Evolutionary conservation across 2,113 vertebrate genomes (phyloP).

Genomic region (Hystrix brachyura): DNA sequence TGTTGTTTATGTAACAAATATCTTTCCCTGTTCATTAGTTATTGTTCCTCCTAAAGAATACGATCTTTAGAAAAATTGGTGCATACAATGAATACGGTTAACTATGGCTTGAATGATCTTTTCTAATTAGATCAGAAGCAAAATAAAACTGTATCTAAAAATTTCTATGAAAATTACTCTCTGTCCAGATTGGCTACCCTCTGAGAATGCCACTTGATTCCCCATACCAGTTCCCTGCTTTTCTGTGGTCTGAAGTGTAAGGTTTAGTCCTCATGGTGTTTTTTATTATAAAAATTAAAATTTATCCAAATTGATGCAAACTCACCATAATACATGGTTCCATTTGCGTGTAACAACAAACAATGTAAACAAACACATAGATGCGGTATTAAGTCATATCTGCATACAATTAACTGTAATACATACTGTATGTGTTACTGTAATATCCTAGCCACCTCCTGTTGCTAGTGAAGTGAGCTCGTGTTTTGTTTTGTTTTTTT

Average conservation of each 20-base stretch:
- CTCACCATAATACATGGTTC: no score
- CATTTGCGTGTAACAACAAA: no score
- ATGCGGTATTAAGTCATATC: no score
- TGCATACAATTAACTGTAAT: no score
- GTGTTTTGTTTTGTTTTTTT: no score
- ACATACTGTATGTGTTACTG: no score
- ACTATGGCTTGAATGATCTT: not conserved
- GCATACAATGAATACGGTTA: not conserved
- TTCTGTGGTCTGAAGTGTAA: not conserved
- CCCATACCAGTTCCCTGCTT: not conserved
- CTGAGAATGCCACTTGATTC: not conserved
- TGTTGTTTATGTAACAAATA: conserved; percentile 7
- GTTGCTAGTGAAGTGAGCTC: no score
- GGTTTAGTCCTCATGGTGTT: not conserved
- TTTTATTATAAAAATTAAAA: no score
- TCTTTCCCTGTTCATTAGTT: not conserved
- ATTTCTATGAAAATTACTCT: not conserved
- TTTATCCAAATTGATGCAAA: no score
- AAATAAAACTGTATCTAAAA: conserved; percentile 29
- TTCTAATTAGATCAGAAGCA: conserved; percentile 13
- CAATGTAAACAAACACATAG: no score
- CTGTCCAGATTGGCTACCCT: not conserved
- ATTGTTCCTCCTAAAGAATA: not conserved
- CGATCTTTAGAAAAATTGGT: not conserved
- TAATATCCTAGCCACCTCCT: no score